phyloP scores from a whole-genome alignment of 92 coral and sea anemone species.

The Actinernus sp. region DNA sequence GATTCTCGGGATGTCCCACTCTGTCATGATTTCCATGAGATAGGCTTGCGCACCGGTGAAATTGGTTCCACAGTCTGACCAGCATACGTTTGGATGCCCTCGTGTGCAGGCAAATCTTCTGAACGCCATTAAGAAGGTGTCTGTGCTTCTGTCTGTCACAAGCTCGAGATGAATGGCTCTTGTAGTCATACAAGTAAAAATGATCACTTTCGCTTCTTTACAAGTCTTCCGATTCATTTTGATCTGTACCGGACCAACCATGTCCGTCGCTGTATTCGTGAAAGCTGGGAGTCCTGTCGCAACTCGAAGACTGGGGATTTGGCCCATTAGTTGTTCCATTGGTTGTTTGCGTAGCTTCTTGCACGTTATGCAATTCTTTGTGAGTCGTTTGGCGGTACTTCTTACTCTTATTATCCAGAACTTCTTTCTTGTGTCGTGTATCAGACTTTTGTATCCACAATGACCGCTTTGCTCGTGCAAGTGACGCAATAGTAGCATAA shows the following conservation, averaged over 20 bases:
- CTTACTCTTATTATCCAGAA: slow-evolving; percentile 58
- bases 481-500: slow-evolving; percentile 45
- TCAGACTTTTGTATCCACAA: slow-evolving; percentile 51
- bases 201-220: slow-evolving; percentile 66
- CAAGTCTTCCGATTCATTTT: slow-evolving; percentile 56
- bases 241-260: slow-evolving; percentile 60
- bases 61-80: slow-evolving; percentile 37
- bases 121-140: slow-evolving; percentile 34
- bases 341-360: slow-evolving; percentile 50
- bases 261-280: slow-evolving; percentile 35
- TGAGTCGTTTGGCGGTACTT: slow-evolving; percentile 39
- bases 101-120: slow-evolving; percentile 31
- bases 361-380: slow-evolving; percentile 54
- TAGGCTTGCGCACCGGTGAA: slow-evolving; percentile 22
- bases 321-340: slow-evolving; percentile 66
- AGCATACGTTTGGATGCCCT: slow-evolving; percentile 29
- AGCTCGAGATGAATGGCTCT: slow-evolving; percentile 41
- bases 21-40: slow-evolving; percentile 16
- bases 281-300: slow-evolving; percentile 55
- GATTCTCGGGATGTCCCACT: slow-evolving; percentile 43
- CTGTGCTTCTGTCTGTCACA: slow-evolving; percentile 21
- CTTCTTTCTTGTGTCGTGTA: slow-evolving; percentile 20
- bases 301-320: slow-evolving; percentile 58
- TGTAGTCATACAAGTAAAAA: slow-evolving; percentile 27
- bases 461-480: slow-evolving; percentile 38